Base-by-base conservation (phyloP, 2,113 vertebrate species). In the Podarcis cretensis region DNA sequence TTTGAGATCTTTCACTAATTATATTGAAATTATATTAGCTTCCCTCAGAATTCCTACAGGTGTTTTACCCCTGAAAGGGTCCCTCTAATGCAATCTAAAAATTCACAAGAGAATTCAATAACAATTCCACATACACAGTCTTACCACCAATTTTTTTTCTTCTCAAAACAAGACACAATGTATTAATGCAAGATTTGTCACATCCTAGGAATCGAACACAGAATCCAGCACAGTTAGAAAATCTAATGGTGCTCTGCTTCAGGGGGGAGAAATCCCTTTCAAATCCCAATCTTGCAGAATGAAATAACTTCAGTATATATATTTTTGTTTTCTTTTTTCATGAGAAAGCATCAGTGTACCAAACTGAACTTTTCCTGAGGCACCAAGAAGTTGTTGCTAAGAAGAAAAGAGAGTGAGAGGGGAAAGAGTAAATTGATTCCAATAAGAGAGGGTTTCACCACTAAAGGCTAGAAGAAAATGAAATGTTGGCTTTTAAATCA, bases 381-480 rank as follows among this genome's bases (percentile, higher is more conserved):
- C 91, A 84, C 30, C 66, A 91, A 83, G 40, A 91, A 16, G 32
- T 21, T 83, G 23, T 86, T 86, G 12, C 83, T 91, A 85, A 84
- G 92, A 87, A 90, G 90, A 86, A 1, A 1, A 89, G 86, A 88
- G 89, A 83, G 43, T 1, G 54, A 76, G 69, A 27, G 23, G 32
- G 8, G 77, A 78, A 21, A 20, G 18, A 86, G 68, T 84, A 91
- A 94, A 83, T 81, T 63, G 12, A 82, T 54, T 14, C 90, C 66
- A 90, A 40, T 92, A 93, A 92, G 37, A 86, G 93, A 85, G 69
- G 27, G 13, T 73, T 89, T 91, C 35, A 87, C 20, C 77, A 66
- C 75, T 92, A 90, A 89, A 77, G 65, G 25, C 48, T 89, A 85
- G 32, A 93, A 93, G 83, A 89, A 85, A 88, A 92, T 91, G 90